Evolutionary conservation across 2,797 vertebrate species (phyloP).

Genomic region (Enteromius radiatus): DNA sequence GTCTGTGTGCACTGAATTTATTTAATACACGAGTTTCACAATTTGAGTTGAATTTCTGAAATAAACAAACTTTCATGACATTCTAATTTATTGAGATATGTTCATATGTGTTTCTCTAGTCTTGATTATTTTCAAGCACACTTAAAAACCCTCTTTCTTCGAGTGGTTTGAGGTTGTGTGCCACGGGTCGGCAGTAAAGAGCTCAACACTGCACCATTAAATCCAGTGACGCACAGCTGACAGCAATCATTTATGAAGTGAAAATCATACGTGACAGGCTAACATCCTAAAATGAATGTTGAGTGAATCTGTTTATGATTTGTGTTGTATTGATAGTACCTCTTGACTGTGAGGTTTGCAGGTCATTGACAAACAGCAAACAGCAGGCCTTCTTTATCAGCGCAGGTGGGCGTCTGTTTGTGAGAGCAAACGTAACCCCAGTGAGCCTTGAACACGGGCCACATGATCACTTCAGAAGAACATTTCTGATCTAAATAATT

Average conservation of each 20-base stretch:
- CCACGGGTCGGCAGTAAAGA: neutral
- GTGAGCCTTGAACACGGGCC: slow-evolving; percentile 16
- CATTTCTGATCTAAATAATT: neutral
- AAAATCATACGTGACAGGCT: neutral
- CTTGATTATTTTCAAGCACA: neutral
- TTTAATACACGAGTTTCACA: too few species aligned
- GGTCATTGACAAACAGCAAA: neutral
- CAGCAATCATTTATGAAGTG: neutral
- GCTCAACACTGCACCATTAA: too few species aligned
- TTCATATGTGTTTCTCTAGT: neutral
- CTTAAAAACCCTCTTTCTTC: neutral
- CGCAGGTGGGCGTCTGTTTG: slow-evolving; percentile 23
- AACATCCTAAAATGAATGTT: neutral
- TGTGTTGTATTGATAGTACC: neutral
- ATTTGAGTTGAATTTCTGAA: too few species aligned
- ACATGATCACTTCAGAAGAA: neutral
- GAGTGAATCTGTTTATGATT: neutral
- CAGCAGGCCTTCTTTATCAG: slow-evolving; percentile 17
- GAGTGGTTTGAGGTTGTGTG: neutral
- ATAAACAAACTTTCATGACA: too few species aligned
- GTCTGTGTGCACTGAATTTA: too few species aligned
- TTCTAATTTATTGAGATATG: too few species aligned
- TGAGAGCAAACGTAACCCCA: slow-evolving; percentile 3
- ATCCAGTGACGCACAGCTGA: neutral
- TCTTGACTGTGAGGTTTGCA: neutral